These are phyloP conservation scores for Virgularia gustaviana DNA, from an alignment of 92 coral and sea anemone species.

Conservation along the genomic window DNA sequence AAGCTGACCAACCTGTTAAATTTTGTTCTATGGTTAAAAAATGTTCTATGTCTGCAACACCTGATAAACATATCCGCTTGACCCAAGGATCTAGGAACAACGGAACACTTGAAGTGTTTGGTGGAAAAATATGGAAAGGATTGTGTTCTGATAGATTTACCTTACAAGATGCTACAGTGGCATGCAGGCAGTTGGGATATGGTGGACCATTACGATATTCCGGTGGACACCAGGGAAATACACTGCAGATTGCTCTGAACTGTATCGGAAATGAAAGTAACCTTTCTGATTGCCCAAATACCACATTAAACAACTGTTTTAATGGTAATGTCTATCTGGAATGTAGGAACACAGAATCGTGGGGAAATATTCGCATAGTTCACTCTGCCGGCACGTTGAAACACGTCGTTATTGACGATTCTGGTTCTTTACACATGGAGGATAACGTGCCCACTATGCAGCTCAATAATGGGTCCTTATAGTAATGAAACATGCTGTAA, in stretches of 20 bases:
- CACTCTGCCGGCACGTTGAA: neutral
- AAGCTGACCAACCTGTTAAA: conserved; percentile 22
- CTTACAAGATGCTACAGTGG: neutral
- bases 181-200: neutral
- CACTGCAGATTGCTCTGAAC: neutral
- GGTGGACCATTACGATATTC: neutral
- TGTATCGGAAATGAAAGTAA: conserved; percentile 1
- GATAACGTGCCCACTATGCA: neutral
- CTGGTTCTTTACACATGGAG: neutral
- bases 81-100: neutral
- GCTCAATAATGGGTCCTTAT: neutral
- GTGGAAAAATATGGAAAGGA: neutral
- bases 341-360: neutral
- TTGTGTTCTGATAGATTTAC: neutral
- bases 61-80: conserved; percentile 10
- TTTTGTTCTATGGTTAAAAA: conserved; percentile 1
- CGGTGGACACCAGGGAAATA: neutral
- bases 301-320: neutral
- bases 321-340: neutral
- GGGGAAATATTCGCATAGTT: neutral
- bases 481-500: neutral
- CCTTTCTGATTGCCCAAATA: neutral
- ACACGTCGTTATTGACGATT: neutral
- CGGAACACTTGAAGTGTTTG: neutral
- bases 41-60: neutral